Conservation (phyloP, 2,888 invertebrate species). For the Timema cristinae region DNA sequence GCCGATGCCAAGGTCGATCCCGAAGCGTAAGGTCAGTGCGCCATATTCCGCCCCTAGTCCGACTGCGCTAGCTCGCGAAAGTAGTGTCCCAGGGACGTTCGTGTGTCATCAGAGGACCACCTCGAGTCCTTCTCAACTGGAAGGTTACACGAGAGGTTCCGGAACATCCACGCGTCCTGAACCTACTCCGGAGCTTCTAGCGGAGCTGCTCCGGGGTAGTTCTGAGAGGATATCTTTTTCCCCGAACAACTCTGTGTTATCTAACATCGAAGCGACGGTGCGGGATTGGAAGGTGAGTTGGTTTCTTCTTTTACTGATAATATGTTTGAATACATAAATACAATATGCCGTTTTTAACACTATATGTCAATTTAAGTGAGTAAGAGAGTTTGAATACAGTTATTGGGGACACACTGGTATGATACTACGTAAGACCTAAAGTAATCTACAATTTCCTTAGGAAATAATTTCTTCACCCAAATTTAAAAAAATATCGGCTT, state of each 20-base stretch:
- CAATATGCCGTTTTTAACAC: too few relatives aligned
- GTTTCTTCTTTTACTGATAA: too few relatives aligned
- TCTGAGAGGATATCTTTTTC: constrained; percentile 64
- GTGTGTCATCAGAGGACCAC: constrained; percentile 71
- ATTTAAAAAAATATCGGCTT: too few relatives aligned
- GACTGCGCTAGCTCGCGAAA: constrained; percentile 19
- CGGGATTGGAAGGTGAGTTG: constrained; percentile 26
- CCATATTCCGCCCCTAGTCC: constrained; percentile 42
- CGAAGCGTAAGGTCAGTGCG: constrained; percentile 59
- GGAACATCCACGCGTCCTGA: constrained; percentile 40
- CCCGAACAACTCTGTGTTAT: background rate
- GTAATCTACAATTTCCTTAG: too few relatives aligned
- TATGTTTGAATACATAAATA: too few relatives aligned
- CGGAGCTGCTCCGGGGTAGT: constrained; percentile 72
- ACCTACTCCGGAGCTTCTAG: constrained; percentile 64
- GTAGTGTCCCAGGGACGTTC: constrained; percentile 44
- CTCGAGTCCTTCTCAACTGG: constrained; percentile 74
- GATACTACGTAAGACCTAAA: too few relatives aligned
- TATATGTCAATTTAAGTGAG: too few relatives aligned
- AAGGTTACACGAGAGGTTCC: constrained; percentile 46
- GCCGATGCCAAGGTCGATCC: constrained; percentile 41
- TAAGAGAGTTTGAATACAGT: too few relatives aligned
- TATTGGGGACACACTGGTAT: too few relatives aligned
- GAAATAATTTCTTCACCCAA: too few relatives aligned
- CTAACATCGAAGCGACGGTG: background rate